Evolutionary conservation across 2,113 vertebrate species (phyloP).

Genomic region (Murina feae): DNA sequence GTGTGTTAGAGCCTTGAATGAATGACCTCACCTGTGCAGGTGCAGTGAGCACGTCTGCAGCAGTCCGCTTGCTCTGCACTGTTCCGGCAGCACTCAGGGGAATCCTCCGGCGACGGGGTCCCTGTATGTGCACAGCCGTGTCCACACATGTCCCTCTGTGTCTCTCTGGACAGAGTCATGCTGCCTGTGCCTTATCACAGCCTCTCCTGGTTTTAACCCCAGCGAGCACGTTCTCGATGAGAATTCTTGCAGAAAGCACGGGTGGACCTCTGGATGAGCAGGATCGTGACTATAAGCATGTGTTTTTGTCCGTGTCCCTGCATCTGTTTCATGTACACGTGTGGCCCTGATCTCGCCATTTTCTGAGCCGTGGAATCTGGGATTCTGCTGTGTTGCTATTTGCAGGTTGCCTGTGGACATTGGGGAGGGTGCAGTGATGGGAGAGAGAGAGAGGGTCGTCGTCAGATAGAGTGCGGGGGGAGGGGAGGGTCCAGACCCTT

Average conservation of each 20-base stretch:
- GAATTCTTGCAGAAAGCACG: not conserved
- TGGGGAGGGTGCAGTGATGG: not conserved
- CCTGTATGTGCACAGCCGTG: not conserved
- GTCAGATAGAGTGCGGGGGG: not conserved
- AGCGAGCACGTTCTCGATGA: not conserved
- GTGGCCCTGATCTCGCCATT: not conserved
- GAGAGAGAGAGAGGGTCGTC: not conserved
- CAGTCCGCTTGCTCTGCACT: not conserved
- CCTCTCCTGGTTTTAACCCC: not conserved
- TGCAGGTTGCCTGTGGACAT: not conserved
- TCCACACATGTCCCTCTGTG: not conserved
- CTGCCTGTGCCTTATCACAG: not conserved
- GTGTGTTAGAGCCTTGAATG: slow-evolving; percentile 34
- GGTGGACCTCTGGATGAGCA: not conserved
- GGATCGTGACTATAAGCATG: not conserved
- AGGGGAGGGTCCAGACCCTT: not conserved
- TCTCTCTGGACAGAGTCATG: not conserved
- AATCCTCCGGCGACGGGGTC: not conserved
- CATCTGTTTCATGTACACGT: not conserved
- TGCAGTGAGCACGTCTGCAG: not conserved
- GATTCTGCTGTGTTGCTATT: not conserved
- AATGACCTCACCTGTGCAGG: slow-evolving; percentile 56
- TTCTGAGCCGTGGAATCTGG: not conserved
- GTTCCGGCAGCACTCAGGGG: not conserved
- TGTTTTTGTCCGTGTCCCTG: not conserved